Evolutionary conservation across 2,113 vertebrate species (phyloP).

Genomic region (Cyanoliseus patagonus): DNA sequence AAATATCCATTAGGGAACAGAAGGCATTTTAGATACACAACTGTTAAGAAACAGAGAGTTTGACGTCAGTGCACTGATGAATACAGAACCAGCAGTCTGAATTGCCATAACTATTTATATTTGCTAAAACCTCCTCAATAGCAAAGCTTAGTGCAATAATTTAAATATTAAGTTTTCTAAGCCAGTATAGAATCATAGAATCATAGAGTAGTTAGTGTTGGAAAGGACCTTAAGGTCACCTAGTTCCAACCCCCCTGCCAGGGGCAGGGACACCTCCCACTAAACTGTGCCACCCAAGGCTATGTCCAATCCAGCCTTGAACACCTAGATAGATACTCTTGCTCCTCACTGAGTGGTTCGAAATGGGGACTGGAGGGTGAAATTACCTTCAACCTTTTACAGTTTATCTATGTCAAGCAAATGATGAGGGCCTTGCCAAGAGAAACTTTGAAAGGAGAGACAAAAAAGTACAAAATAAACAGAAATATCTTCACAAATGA

Average conservation of each 20-base stretch:
- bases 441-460: neutral
- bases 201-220: too few relatives aligned
- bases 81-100: neutral
- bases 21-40: neutral
- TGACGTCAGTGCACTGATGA: neutral
- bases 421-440: neutral
- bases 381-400: neutral
- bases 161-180: neutral
- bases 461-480: neutral
- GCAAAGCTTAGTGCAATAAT: neutral
- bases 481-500: neutral
- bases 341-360: neutral
- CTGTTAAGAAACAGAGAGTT: neutral
- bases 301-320: too few relatives aligned
- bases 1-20: neutral
- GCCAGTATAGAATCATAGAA: neutral
- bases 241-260: too few relatives aligned
- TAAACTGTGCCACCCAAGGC: too few relatives aligned
- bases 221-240: too few relatives aligned
- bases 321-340: neutral
- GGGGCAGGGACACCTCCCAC: too few relatives aligned
- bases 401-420: neutral
- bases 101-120: neutral
- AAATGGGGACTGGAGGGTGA: neutral
- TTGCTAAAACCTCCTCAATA: neutral